These are phyloP conservation scores for Peromyscus nudipes DNA, from an alignment of 2,797 vertebrate species.

Conservation along the genomic window DNA sequence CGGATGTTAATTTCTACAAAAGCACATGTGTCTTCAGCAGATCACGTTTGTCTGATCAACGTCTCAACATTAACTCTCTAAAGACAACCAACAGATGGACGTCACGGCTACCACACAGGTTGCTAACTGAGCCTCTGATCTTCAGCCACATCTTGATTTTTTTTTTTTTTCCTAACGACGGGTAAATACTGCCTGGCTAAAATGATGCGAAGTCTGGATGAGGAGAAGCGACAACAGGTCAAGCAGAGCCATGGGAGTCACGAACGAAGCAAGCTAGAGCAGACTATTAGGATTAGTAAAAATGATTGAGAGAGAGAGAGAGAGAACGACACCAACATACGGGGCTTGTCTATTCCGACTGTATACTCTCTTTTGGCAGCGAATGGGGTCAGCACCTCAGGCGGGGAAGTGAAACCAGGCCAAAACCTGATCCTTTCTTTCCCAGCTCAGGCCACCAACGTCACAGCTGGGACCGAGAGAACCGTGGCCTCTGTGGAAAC, in stretches of 20 bases:
- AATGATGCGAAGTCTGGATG: constrained; percentile 83
- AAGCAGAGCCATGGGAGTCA: constrained; percentile 85
- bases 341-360: constrained; percentile 83
- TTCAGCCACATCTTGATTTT: constrained; percentile 75
- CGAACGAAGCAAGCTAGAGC: constrained; percentile 86
- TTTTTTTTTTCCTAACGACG: constrained; percentile 78
- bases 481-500: constrained; percentile 87
- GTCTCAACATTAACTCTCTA: constrained; percentile 85
- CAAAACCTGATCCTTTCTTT: constrained; percentile 73
- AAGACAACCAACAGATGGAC: constrained; percentile 77
- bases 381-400: constrained; percentile 85
- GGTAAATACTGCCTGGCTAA: constrained; percentile 87
- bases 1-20: constrained; percentile 85
- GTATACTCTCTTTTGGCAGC: constrained; percentile 84
- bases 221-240: constrained; percentile 83
- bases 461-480: constrained; percentile 89
- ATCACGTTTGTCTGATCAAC: constrained; percentile 82
- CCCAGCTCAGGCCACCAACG: constrained; percentile 89
- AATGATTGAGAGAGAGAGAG: constrained; percentile 77
- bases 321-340: constrained; percentile 82
- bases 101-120: constrained; percentile 84
- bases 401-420: constrained; percentile 82
- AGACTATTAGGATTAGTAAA: constrained; percentile 86
- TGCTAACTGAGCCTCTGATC: constrained; percentile 81
- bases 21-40: constrained; percentile 84